These are phyloP conservation scores for Hoplodrina blanda DNA, from an alignment of 2,888 invertebrate species.

Conservation along the genomic window DNA sequence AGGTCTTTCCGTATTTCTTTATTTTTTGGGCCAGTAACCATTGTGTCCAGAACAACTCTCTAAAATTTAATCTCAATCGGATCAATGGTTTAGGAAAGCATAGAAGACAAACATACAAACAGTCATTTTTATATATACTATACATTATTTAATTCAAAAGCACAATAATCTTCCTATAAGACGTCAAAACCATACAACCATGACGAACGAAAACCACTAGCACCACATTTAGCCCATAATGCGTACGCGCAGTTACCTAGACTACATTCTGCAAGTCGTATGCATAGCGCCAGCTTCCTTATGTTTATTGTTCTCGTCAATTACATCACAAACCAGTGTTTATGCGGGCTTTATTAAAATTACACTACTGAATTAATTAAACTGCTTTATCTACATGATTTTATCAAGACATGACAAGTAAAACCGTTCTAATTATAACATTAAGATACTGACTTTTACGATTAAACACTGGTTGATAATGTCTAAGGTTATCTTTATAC, in stretches of 20 bases:
- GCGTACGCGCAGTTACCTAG: conserved; percentile 20
- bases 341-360: conserved; percentile 44
- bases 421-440: conserved; percentile 40
- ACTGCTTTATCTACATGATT: conserved; percentile 48
- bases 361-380: conserved; percentile 45
- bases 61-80: no score
- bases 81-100: no score
- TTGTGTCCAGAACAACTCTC: no score
- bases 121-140: no score
- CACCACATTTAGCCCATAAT: conserved; percentile 18
- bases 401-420: conserved; percentile 45
- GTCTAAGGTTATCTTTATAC: conserved; percentile 3
- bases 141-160: no score
- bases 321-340: conserved; percentile 49
- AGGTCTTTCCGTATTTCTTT: no score
- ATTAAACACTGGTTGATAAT: conserved; percentile 17
- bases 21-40: no score
- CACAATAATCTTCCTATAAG: neutral
- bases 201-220: conserved; percentile 18
- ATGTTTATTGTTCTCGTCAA: conserved; percentile 59
- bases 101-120: no score
- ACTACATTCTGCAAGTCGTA: conserved; percentile 33
- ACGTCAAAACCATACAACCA: neutral
- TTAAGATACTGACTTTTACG: conserved; percentile 13
- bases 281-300: conserved; percentile 60